These are phyloP conservation scores for Lepidotrigona ventralis DNA, from an alignment of 1,140 invertebrate genomes.

Conservation along the genomic window DNA sequence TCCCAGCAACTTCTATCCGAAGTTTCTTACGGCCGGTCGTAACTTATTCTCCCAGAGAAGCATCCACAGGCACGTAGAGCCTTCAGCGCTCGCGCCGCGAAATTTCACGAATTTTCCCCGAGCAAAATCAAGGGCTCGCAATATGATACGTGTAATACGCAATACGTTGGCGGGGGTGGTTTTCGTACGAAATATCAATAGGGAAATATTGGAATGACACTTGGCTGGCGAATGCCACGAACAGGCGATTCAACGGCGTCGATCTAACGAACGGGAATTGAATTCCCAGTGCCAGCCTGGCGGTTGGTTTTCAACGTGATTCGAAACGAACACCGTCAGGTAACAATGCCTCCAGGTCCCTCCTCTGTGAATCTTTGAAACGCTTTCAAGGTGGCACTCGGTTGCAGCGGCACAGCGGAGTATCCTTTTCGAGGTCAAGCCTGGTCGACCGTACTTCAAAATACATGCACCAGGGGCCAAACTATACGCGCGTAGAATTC, in stretches of 20 bases:
- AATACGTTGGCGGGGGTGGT: neutral
- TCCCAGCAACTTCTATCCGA: slow-evolving; percentile 47
- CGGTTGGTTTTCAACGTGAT: neutral
- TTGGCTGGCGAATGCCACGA: neutral
- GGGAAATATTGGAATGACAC: neutral
- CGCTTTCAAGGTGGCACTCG: neutral
- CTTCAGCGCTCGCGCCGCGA: neutral
- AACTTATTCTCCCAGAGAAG: slow-evolving; percentile 53
- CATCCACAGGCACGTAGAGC: neutral
- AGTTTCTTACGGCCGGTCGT: slow-evolving; percentile 48
- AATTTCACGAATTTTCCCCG: slow-evolving; percentile 24
- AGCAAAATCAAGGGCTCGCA: neutral
- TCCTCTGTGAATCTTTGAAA: neutral
- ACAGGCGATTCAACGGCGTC: neutral
- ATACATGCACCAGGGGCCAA: neutral
- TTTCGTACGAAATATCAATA: neutral
- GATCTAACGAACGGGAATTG: neutral
- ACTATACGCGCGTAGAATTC: slow-evolving; percentile 20
- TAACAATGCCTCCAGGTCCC: neutral
- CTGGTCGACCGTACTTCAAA: slow-evolving; percentile 10
- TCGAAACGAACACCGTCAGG: neutral
- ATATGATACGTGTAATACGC: neutral
- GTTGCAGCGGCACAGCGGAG: neutral
- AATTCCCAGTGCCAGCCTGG: neutral
- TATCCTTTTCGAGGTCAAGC: slow-evolving; percentile 21